phyloP scores from a whole-genome alignment of 2,113 vertebrate species.

The Takifugu bimaculatus region DNA sequence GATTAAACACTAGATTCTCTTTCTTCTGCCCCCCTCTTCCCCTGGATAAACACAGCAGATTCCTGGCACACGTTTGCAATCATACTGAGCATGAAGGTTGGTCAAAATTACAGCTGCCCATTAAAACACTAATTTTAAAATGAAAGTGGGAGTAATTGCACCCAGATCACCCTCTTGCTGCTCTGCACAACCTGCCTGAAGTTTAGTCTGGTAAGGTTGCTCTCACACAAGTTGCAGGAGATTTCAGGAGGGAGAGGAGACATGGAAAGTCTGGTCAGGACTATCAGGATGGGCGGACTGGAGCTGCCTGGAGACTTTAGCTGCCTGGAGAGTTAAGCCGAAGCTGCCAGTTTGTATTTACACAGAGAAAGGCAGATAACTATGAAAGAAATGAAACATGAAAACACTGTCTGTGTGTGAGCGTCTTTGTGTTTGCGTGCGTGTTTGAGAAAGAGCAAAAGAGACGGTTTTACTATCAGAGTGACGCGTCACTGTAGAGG shows the following conservation, averaged over 20 bases:
- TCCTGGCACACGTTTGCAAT: constrained; percentile 43
- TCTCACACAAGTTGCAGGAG: constrained; percentile 44
- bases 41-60: constrained; percentile 31
- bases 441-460: neutral
- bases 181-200: constrained; percentile 52
- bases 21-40: too few species aligned
- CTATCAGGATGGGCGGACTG: neutral
- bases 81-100: constrained; percentile 47
- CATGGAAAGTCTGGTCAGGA: constrained; percentile 50
- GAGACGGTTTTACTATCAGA: too few species aligned
- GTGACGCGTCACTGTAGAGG: neutral
- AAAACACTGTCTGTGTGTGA: constrained; percentile 10
- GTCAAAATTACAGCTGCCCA: constrained; percentile 56
- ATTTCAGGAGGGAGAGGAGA: constrained; percentile 28
- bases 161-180: constrained; percentile 56
- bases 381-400: neutral
- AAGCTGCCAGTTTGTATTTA: constrained; percentile 51
- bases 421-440: constrained; percentile 7
- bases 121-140: constrained; percentile 57
- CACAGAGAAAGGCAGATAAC: neutral
- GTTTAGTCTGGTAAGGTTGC: constrained; percentile 53
- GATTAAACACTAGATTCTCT: constrained; percentile 38
- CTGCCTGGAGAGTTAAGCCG: constrained; percentile 58
- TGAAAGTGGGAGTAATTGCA: constrained; percentile 65
- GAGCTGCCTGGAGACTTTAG: constrained; percentile 32